Conservation (phyloP, 2,888 invertebrate genomes). For the Ecliptopera silaceata region DNA sequence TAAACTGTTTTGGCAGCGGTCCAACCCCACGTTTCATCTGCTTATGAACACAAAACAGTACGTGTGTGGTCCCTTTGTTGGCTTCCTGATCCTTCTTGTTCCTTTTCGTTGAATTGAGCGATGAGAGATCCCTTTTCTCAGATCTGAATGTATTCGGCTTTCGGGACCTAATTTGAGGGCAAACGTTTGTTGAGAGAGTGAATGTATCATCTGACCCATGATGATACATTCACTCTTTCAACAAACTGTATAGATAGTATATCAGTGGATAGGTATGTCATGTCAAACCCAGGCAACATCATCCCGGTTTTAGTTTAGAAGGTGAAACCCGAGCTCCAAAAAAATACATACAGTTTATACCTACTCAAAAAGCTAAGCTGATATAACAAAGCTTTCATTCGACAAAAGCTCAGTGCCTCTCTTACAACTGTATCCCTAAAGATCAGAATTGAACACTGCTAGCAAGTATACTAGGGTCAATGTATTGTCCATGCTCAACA, state of each 20-base stretch:
- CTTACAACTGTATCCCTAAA: too few species aligned
- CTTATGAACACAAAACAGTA: conserved; percentile 19
- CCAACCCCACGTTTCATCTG: conserved; percentile 24
- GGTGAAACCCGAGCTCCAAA: too few species aligned
- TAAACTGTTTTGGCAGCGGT: conserved; percentile 27
- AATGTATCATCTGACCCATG: background rate
- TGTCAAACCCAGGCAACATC: too few species aligned
- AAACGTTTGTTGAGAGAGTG: background rate
- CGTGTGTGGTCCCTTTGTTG: conserved; percentile 46
- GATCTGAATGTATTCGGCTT: conserved; percentile 7
- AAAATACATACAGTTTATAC: too few species aligned
- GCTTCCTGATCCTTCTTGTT: conserved; percentile 21
- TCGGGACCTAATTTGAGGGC: background rate
- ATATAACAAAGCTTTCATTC: too few species aligned
- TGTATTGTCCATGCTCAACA: background rate
- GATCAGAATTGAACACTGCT: too few species aligned
- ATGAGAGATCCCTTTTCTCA: conserved; percentile 36
- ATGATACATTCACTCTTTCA: too few species aligned
- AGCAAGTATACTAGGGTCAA: too few species aligned
- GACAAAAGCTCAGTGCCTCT: too few species aligned
- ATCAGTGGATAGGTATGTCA: too few species aligned
- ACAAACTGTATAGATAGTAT: background rate
- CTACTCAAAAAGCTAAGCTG: too few species aligned
- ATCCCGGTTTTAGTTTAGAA: too few species aligned
- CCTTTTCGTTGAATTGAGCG: conserved; percentile 31